Base-by-base conservation (phyloP, 2,888 invertebrate species). In the Dasysyrphus tricinctus region DNA sequence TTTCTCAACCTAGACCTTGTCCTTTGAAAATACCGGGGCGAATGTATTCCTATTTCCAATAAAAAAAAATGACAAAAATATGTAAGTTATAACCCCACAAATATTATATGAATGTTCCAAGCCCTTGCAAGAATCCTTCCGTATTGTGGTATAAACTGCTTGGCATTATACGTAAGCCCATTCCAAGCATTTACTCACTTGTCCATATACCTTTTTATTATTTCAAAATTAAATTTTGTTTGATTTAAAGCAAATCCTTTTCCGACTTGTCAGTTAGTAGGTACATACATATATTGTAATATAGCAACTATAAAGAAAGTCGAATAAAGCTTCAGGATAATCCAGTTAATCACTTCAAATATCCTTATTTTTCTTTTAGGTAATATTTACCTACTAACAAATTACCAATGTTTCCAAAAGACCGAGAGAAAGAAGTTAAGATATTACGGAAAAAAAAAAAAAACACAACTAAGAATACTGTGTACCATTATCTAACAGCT, bases 291-390 rank as follows among this genome's bases (percentile, higher is more conserved):
- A 63, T 67, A 67, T 51, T 69, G n/a, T 54, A 49, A 49, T 74
- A 83, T 32, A 32, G 0, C 44, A 70, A 79, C 79, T 80, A 72
- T 59, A 65, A 56, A 44, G 14, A 34, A 74, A 70, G 37, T 65
- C 70, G 59, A 70, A 51, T 32, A 81, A 78, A 81, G 70, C 76
- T 78, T 42, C 51, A 32, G 67, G 81, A 85, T 85, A 81, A 85
- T 85, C 85, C 85, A 78, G 85, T 85, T 85, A 85, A 85, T 85
- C 81, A 85, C 81, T 78, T 65, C 42, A 81, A 85, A 81, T 78
- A 81, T 70, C 63, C 63, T 63, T 59, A 44, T 59, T 74, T 74
- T 69, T 83, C 51, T 49, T 54, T 56, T 24, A 34, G 44, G 39
- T 73, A 44, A 54, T 80, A 61, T 56, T 54, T 69, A 54, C 54